Conservation (phyloP, 2,113 vertebrate genomes). For the Zosterops borbonicus region DNA sequence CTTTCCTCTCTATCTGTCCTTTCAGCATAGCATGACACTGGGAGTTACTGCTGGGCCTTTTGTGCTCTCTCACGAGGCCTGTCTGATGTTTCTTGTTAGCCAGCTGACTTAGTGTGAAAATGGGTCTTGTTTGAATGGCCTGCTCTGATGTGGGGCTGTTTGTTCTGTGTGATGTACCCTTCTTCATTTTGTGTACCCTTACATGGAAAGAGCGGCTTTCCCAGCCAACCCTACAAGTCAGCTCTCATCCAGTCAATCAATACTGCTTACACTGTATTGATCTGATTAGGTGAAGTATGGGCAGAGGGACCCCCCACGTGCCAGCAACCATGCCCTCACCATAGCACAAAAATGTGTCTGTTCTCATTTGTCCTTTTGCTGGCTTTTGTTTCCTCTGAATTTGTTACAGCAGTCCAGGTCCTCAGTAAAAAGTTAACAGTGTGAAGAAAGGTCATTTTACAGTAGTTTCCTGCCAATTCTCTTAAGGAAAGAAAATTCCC, state of each 20-base stretch:
- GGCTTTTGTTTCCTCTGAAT: neutral
- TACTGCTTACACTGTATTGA: rapidly evolving
- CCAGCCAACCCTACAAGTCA: rapidly evolving
- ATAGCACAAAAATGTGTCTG: rapidly evolving
- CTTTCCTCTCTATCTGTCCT: neutral
- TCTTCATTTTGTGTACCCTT: neutral
- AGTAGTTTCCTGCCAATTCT: neutral
- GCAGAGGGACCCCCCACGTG: neutral
- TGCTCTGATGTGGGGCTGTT: neutral
- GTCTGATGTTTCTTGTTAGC: neutral
- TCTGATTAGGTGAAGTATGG: neutral
- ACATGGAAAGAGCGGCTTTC: neutral
- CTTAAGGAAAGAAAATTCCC: neutral
- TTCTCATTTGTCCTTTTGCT: neutral
- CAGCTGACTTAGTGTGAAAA: neutral
- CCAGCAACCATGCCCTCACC: neutral
- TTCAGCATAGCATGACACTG: neutral
- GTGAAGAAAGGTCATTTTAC: neutral
- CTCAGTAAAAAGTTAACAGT: neutral
- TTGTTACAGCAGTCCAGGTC: neutral
- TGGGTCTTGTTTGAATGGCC: neutral
- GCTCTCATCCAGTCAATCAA: neutral
- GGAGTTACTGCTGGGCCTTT: neutral
- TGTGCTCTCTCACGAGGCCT: neutral
- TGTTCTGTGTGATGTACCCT: neutral